Conservation (phyloP, 2,888 invertebrate genomes). For the Brachyptera risi region DNA sequence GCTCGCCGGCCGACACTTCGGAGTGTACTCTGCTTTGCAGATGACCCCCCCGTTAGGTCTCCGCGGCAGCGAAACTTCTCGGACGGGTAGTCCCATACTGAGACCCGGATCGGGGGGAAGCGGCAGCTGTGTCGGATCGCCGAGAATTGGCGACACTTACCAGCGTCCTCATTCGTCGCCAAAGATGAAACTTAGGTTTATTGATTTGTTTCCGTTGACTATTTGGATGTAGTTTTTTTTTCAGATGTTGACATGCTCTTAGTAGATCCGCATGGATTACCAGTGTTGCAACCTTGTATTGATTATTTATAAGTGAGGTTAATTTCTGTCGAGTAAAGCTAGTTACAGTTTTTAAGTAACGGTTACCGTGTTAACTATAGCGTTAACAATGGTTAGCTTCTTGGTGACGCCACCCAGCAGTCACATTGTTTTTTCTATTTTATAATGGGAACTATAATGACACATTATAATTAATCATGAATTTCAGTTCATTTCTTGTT, state of each 20-base stretch:
- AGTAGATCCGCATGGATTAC: too few species aligned
- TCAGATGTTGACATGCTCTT: slow-evolving; percentile 13
- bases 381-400: too few species aligned
- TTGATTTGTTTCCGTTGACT: slow-evolving; percentile 5
- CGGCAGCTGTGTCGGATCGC: slow-evolving; percentile 36
- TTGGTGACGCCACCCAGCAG: too few species aligned
- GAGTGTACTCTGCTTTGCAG: slow-evolving; percentile 56
- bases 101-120: slow-evolving; percentile 30
- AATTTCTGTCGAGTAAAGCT: too few species aligned
- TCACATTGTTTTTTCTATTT: too few species aligned
- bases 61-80: slow-evolving; percentile 45
- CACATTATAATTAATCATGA: too few species aligned
- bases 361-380: too few species aligned
- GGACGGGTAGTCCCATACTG: slow-evolving; percentile 33
- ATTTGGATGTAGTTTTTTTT: slow-evolving; percentile 25
- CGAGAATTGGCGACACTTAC: slow-evolving; percentile 52
- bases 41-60: slow-evolving; percentile 63
- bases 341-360: too few species aligned
- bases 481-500: too few species aligned
- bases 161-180: slow-evolving; percentile 75
- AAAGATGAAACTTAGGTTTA: slow-evolving; percentile 87
- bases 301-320: too few species aligned
- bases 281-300: too few species aligned
- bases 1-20: slow-evolving; percentile 50
- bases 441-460: too few species aligned